Base-by-base conservation (phyloP, 2,797 vertebrate genomes). In the Gadopsis marmoratus region DNA sequence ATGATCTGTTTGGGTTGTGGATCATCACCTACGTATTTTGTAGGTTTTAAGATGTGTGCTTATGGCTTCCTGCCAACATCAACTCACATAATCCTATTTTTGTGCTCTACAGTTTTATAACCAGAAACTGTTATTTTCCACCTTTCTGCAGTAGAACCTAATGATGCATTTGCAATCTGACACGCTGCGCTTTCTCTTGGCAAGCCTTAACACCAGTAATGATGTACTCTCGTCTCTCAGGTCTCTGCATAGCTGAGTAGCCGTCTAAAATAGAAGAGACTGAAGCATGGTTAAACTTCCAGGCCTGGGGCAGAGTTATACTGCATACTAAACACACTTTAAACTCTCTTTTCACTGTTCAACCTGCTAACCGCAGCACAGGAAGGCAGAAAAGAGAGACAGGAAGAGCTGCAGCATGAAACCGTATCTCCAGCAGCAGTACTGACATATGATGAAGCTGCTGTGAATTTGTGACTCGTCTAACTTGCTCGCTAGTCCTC, bases 351-450 rank as follows among this genome's bases (percentile, higher is more conserved):
- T 64, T 83, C 17, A 31, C 71, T 64, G 60, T 76, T 86, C 58
- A 76, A 85, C 71, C 79, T 87, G 41, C 59, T 13, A 72, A 91
- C 91, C 90, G 61, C 89, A 88, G 48, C 63, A 82, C 91, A 90
- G 90, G 89, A 93, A 89, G 76, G 10, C 66, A 70, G 48, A 81
- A 50, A 8, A 63, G 19, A 62, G 0, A 66, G 76, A 83, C 89
- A 86, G 91, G 93, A 92, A 92, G 66, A 72, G 87, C 60, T 71
- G 79, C 84, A 74, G 76, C 53, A 43, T 45, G 11, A 89, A 85
- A 62, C 53, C 0, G 13, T 51, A 1, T 51, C 76, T 60, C 26
- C 29, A 56, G 68, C 39, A 60, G 1, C 72, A 31, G 48, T 1
- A 47, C 47, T 23, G 31, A 71, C 10, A 47, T 29, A 19, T 5